phyloP scores from a whole-genome alignment of 2,113 vertebrate species.

The Rattus rattus region DNA sequence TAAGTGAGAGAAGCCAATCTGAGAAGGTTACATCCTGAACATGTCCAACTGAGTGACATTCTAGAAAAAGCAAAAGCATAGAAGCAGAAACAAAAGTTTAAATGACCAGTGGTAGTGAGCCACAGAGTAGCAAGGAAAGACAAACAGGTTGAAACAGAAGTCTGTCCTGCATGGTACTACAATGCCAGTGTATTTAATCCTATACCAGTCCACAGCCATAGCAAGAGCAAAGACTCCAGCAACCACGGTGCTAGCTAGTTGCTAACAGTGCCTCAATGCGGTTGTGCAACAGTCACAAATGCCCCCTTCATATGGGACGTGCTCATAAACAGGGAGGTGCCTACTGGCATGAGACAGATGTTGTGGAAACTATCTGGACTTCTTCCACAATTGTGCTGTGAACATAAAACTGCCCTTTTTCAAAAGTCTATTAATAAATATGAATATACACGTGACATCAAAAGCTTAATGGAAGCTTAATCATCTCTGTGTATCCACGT shows the following conservation, averaged over 20 bases:
- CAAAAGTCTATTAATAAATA: neutral
- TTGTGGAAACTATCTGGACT: neutral
- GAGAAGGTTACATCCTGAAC: neutral
- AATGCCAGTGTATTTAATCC: neutral
- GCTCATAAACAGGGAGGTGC: neutral
- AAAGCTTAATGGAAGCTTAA: neutral
- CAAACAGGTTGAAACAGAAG: neutral
- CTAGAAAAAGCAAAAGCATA: neutral
- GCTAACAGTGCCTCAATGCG: fast-evolving
- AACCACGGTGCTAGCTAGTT: neutral
- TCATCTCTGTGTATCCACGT: neutral
- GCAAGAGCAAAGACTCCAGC: neutral
- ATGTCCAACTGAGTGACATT: neutral
- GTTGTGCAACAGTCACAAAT: fast-evolving
- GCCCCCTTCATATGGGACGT: fast-evolving
- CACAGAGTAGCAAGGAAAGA: neutral
- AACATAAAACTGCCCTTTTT: neutral
- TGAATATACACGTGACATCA: no score
- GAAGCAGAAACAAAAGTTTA: neutral
- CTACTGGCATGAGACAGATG: fast-evolving
- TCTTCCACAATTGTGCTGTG: neutral
- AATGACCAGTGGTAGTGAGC: neutral
- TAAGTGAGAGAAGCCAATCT: neutral
- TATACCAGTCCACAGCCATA: neutral
- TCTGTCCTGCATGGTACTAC: fast-evolving